phyloP scores from a whole-genome alignment of 2,113 vertebrate genomes.

The Lanius collurio region DNA sequence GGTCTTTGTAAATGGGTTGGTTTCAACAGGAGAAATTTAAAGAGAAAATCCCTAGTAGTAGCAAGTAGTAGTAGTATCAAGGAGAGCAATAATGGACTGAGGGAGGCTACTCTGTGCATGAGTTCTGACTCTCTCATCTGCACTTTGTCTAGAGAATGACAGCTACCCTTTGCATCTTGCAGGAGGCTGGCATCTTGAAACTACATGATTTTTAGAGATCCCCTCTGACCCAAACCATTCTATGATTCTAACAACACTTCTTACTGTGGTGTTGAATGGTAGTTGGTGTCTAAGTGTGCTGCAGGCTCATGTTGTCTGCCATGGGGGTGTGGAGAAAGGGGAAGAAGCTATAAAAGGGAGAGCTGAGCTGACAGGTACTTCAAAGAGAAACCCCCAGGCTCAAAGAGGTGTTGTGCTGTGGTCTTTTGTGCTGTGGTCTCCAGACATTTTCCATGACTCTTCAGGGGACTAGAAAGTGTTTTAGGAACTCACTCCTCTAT shows the following conservation, averaged over 20 bases:
- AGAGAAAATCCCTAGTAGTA: background rate
- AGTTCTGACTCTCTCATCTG: background rate
- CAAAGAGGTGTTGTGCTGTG: background rate
- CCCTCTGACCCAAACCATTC: background rate
- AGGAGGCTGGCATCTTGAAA: background rate
- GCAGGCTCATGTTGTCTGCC: rapidly evolving
- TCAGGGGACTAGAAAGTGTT: background rate
- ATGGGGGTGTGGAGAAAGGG: background rate
- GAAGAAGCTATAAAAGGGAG: background rate
- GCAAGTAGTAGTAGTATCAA: background rate
- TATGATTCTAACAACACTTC: background rate
- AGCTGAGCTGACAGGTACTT: background rate
- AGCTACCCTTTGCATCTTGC: background rate
- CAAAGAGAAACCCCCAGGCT: background rate
- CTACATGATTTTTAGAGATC: background rate
- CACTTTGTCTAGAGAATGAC: background rate
- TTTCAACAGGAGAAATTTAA: background rate
- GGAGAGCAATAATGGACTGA: background rate
- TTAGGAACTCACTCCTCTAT: background rate
- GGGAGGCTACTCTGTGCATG: background rate
- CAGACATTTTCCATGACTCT: background rate
- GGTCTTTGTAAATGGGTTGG: background rate
- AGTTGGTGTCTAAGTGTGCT: rapidly evolving
- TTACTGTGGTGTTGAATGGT: background rate
- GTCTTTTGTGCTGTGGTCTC: background rate